Conservation (phyloP, 1,140 invertebrate genomes). For the Druon quercuslanigerum region DNA sequence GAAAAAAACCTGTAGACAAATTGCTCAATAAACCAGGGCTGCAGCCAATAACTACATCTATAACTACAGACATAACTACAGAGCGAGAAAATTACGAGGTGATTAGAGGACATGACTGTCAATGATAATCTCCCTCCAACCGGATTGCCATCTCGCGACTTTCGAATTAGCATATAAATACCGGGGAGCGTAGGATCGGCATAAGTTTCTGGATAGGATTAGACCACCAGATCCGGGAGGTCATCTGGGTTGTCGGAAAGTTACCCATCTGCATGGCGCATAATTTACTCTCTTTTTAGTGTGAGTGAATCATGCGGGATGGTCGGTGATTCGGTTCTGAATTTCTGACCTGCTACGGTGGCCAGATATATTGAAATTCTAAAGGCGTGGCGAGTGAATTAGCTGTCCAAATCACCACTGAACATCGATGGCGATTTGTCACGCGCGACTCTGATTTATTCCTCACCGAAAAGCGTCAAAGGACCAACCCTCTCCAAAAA, state of each 20-base stretch:
- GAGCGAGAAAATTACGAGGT: neutral
- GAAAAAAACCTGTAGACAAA: neutral
- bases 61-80: neutral
- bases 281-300: conserved; percentile 14
- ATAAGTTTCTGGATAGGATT: neutral
- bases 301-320: neutral
- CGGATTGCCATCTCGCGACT: conserved; percentile 6
- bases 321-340: neutral
- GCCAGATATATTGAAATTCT: conserved; percentile 10
- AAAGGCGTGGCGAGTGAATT: conserved; percentile 26
- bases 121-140: conserved; percentile 14
- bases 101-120: conserved; percentile 21
- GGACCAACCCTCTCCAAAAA: conserved; percentile 7
- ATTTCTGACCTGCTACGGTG: conserved; percentile 18
- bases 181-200: neutral
- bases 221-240: conserved; percentile 10
- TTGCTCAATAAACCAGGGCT: neutral
- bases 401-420: conserved; percentile 16
- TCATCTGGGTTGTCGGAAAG: neutral
- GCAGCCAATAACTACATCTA: neutral
- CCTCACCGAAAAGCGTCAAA: conserved; percentile 4
- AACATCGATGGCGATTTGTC: conserved; percentile 29
- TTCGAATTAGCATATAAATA: conserved; percentile 14
- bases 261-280: neutral
- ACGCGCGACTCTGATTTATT: conserved; percentile 23